A percentile compares a stretch with the other conserved stretches of the same genome.
phyloP scores from a whole-genome alignment of 2,888 invertebrate genomes.

The Trichogramma dendrolimi region DNA sequence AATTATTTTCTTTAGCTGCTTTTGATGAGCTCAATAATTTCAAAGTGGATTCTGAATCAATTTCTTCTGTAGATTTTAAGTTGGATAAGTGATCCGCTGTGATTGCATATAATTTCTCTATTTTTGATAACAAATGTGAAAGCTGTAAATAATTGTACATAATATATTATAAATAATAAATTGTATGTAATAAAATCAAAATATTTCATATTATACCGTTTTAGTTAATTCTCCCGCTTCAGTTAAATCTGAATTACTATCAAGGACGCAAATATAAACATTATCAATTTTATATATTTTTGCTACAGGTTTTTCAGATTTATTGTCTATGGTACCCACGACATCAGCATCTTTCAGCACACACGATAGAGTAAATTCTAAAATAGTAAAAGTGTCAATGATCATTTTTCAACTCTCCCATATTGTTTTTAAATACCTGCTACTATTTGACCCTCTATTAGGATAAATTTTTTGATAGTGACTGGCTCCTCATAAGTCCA shows the following conservation, averaged over 20 bases:
- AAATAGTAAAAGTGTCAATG: slow-evolving; percentile 10
- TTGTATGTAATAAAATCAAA: slow-evolving; percentile 1
- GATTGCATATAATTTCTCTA: slow-evolving; percentile 37
- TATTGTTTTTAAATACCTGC: too few species aligned
- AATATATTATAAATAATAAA: slow-evolving; percentile 10
- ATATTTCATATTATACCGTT: slow-evolving; percentile 32
- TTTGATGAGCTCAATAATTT: slow-evolving; percentile 37
- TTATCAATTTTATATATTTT: slow-evolving; percentile 37
- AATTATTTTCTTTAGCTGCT: slow-evolving; percentile 30
- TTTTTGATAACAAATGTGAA: slow-evolving; percentile 34
- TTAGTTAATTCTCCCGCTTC: slow-evolving; percentile 41
- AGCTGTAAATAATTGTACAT: slow-evolving; percentile 37
- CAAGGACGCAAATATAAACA: slow-evolving; percentile 38
- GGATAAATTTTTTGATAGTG: too few species aligned
- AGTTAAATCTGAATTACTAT: slow-evolving; percentile 38
- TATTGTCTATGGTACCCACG: slow-evolving; percentile 37
- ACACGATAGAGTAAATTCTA: slow-evolving; percentile 37
- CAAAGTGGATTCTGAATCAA: slow-evolving; percentile 37
- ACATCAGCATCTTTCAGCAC: slow-evolving; percentile 33
- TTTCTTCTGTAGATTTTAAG: slow-evolving; percentile 35
- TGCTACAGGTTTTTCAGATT: slow-evolving; percentile 35
- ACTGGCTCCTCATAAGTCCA: too few species aligned
- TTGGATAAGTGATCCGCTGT: slow-evolving; percentile 40
- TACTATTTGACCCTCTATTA: too few species aligned
- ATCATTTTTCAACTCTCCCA: too few species aligned